A percentile compares a stretch with the other conserved stretches of the same genome.
These are phyloP conservation scores for Chelon labrosus DNA, from an alignment of 2,797 vertebrate species.

Conservation along the genomic window DNA sequence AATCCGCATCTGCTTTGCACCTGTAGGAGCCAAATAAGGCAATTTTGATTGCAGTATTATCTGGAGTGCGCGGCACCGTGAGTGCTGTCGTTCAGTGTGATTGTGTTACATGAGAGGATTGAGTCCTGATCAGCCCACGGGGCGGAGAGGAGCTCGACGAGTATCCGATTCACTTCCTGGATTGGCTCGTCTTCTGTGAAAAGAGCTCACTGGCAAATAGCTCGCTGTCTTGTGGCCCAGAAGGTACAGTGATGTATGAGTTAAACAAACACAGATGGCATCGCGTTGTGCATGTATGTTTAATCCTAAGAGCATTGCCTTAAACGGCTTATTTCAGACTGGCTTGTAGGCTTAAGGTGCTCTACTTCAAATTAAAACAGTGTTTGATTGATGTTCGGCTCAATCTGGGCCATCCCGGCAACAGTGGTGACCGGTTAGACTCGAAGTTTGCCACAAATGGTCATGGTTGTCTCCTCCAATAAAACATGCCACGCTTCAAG, in stretches of 20 bases:
- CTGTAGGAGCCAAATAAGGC: constrained; percentile 82
- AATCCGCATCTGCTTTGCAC: constrained; percentile 66
- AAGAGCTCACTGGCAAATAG: background rate
- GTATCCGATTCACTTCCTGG: constrained; percentile 59
- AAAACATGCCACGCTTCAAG: constrained; percentile 48
- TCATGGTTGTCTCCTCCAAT: constrained; percentile 72
- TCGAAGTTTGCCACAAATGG: constrained; percentile 24
- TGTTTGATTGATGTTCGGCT: constrained; percentile 46
- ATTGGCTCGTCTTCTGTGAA: constrained; percentile 37
- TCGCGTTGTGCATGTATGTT: constrained; percentile 24
- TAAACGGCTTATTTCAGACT: constrained; percentile 37
- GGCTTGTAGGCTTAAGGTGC: constrained; percentile 19
- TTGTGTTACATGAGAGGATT: constrained; percentile 69
- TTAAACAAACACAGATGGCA: constrained; percentile 35
- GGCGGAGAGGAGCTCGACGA: constrained; percentile 56
- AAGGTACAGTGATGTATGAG: constrained; percentile 2
- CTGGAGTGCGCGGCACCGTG: constrained; percentile 57
- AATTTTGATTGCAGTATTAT: constrained; percentile 83
- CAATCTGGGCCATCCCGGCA: constrained; percentile 58
- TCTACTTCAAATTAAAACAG: constrained; percentile 49
- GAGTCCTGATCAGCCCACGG: constrained; percentile 64
- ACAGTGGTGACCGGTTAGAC: constrained; percentile 29
- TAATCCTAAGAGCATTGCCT: constrained; percentile 47
- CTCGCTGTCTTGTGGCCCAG: background rate
- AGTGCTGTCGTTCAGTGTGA: constrained; percentile 75